phyloP scores from a whole-genome alignment of 2,113 vertebrate genomes.

The Pyxicephalus adspersus region DNA sequence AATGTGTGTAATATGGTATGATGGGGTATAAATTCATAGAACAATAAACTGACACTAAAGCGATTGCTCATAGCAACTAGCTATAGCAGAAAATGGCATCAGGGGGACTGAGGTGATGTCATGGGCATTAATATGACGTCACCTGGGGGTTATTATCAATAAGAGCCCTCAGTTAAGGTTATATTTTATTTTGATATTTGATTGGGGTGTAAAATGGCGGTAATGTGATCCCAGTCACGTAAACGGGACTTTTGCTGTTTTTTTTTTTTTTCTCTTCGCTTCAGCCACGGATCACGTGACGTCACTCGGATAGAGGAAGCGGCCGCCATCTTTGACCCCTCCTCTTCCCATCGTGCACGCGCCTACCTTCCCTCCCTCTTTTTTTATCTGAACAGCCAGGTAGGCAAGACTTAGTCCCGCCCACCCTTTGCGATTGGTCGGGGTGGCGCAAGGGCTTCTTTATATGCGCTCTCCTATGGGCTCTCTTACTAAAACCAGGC shows the following conservation, averaged over 20 bases:
- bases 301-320: not conserved
- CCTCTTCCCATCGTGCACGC: not conserved
- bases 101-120: too few species aligned
- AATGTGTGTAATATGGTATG: too few species aligned
- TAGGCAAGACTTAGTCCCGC: constrained; percentile 20
- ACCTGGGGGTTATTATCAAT: too few species aligned
- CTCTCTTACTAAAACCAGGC: not conserved
- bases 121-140: too few species aligned
- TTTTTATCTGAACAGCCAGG: constrained; percentile 23
- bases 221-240: constrained; percentile 11
- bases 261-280: too few species aligned
- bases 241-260: too few species aligned
- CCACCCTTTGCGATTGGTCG: not conserved
- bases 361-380: not conserved
- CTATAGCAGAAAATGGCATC: too few species aligned
- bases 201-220: not conserved
- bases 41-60: too few species aligned
- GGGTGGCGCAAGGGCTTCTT: not conserved
- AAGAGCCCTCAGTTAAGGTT: too few species aligned
- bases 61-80: too few species aligned
- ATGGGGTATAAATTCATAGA: too few species aligned
- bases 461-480: not conserved
- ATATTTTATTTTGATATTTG: too few species aligned
- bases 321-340: constrained; percentile 37
- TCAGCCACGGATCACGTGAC: not conserved